Percentiles rank a stretch among this genome's conserved stretches.
Conservation (phyloP, 2,113 vertebrate genomes). For the Lagopus leucura region DNA sequence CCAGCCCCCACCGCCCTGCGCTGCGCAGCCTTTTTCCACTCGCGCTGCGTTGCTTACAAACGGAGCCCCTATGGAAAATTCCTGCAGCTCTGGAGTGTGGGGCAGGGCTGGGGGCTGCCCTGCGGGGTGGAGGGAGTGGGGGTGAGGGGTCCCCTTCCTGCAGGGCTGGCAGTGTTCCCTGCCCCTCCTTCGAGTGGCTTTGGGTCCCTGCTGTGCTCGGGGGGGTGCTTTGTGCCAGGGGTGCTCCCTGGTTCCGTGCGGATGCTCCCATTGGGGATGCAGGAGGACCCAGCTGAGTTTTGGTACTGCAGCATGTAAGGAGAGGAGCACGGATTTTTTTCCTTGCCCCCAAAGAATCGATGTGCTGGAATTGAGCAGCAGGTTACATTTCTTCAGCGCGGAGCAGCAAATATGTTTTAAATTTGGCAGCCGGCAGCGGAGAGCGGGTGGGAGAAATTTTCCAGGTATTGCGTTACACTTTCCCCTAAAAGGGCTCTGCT, state of each 20-base stretch:
- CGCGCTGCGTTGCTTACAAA: background rate
- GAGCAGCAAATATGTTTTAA: conserved; percentile 71
- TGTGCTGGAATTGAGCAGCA: conserved; percentile 52
- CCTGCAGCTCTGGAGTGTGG: background rate
- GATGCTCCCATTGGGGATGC: background rate
- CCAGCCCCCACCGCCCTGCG: background rate
- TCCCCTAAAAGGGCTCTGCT: conserved; percentile 65
- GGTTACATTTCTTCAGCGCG: conserved; percentile 54
- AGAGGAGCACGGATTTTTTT: conserved; percentile 36
- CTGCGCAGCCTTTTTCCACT: conserved; percentile 4
- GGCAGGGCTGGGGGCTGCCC: background rate
- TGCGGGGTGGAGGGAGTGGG: background rate
- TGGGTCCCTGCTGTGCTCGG: background rate
- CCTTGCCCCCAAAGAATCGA: conserved; percentile 10
- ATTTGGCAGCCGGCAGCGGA: conserved; percentile 54
- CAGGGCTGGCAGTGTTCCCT: background rate
- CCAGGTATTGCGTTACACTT: conserved; percentile 72
- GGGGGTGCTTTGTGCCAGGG: too few relatives aligned
- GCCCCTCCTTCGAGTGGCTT: background rate
- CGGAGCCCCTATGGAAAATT: background rate
- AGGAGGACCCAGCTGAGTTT: background rate
- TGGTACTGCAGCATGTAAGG: background rate
- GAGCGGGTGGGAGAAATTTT: conserved; percentile 70
- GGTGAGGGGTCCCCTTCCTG: background rate
- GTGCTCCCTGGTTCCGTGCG: too few relatives aligned